These are phyloP conservation scores for Cryptocheilus praepositus DNA, from an alignment of 2,888 invertebrate species.

Conservation along the genomic window DNA sequence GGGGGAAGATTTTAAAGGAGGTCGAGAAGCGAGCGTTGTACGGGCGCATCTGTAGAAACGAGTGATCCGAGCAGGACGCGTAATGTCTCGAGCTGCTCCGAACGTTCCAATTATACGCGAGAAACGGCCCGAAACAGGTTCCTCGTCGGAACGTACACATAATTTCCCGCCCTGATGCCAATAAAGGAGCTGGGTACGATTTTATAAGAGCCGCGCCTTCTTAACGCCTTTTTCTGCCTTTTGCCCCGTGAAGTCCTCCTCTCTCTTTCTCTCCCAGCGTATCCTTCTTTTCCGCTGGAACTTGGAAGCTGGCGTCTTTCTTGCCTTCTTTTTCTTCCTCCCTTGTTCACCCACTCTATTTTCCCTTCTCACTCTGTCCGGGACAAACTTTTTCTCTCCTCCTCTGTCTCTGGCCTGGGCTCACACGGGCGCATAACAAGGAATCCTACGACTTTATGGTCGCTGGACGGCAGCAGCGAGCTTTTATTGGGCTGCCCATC, in stretches of 20 bases:
- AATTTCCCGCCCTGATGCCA: slow-evolving; percentile 69
- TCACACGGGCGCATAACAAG: slow-evolving; percentile 59
- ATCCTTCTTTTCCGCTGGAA: slow-evolving; percentile 29
- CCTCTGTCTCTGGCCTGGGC: slow-evolving; percentile 18
- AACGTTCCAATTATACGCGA: slow-evolving; percentile 71
- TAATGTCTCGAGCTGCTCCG: slow-evolving; percentile 48
- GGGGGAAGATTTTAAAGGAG: slow-evolving; percentile 31
- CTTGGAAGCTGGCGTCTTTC: slow-evolving; percentile 35
- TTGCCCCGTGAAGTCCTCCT: slow-evolving; percentile 33
- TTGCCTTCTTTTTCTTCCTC: slow-evolving; percentile 13
- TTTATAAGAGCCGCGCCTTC: slow-evolving; percentile 71
- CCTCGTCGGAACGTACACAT: slow-evolving; percentile 69
- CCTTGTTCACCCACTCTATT: neutral
- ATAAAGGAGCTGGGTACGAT: slow-evolving; percentile 68
- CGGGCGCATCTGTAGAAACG: slow-evolving; percentile 9
- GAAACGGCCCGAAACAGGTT: slow-evolving; percentile 70
- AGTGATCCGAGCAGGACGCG: slow-evolving; percentile 33
- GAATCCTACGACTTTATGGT: slow-evolving; percentile 66
- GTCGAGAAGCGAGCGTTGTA: slow-evolving; percentile 22
- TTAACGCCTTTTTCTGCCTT: slow-evolving; percentile 64
- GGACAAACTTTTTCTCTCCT: slow-evolving; percentile 13
- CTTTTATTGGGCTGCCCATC: slow-evolving; percentile 64
- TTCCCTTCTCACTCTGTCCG: slow-evolving; percentile 22
- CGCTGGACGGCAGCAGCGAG: slow-evolving; percentile 51
- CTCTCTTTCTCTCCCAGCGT: slow-evolving; percentile 25